Percentiles rank a stretch among this genome's conserved stretches.
These are phyloP conservation scores for Tichodroma muraria DNA, from an alignment of 2,113 vertebrate species.

Conservation along the genomic window DNA sequence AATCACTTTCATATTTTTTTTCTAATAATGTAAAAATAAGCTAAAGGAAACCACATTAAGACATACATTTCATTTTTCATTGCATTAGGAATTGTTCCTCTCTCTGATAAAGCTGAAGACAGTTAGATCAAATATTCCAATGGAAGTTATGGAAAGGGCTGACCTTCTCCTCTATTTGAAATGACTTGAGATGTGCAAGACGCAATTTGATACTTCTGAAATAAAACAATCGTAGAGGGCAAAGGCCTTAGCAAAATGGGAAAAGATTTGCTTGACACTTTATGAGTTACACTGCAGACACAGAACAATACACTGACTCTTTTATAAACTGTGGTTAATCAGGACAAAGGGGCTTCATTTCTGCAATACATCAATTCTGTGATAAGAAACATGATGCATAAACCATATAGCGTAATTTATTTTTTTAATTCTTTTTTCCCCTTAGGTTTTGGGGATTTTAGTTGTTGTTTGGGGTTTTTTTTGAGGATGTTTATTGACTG, in stretches of 20 bases:
- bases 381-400: background rate
- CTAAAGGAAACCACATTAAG: background rate
- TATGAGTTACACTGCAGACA: constrained; percentile 47
- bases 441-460: background rate
- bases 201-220: constrained; percentile 47
- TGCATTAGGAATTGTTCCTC: background rate
- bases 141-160: background rate
- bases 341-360: constrained; percentile 61
- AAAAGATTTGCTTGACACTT: constrained; percentile 28
- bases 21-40: background rate
- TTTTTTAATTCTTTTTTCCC: fast-evolving
- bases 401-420: background rate
- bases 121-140: background rate
- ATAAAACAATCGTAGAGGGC: constrained; percentile 31
- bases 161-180: constrained; percentile 11
- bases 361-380: background rate
- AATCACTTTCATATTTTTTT: background rate
- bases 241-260: constrained; percentile 13
- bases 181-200: constrained; percentile 44
- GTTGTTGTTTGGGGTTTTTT: background rate
- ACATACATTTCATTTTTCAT: background rate
- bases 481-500: background rate
- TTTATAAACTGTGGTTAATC: constrained; percentile 61
- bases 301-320: constrained; percentile 51
- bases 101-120: background rate